Conservation (phyloP, 1,140 invertebrate species). For the Diabrotica undecimpunctata region DNA sequence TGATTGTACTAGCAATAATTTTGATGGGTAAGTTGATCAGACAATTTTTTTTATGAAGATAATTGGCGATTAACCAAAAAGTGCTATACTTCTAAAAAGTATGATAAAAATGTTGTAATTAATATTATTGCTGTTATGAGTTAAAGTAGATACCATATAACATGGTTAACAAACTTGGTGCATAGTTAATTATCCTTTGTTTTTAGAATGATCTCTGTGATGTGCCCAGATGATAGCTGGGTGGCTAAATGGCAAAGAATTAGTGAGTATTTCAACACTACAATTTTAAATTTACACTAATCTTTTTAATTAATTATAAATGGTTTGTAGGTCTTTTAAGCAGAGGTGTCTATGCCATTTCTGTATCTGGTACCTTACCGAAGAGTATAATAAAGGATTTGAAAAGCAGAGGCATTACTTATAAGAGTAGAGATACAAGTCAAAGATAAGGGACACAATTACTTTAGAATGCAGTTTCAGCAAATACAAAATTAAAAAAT, state of each 20-base stretch:
- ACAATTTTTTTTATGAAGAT: no score
- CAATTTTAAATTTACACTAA: slow-evolving; percentile 1
- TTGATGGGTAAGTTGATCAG: slow-evolving; percentile 77
- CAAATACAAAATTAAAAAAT: no score
- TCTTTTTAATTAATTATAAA: not conserved
- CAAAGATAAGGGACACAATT: slow-evolving; percentile 56
- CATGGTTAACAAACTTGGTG: no score
- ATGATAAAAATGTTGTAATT: no score
- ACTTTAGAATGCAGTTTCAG: no score
- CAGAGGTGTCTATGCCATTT: slow-evolving; percentile 93
- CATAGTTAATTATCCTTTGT: no score
- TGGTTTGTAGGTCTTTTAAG: slow-evolving; percentile 70
- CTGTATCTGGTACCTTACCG: slow-evolving; percentile 86
- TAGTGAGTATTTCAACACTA: slow-evolving; percentile 61
- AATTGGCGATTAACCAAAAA: no score
- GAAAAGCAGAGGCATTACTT: slow-evolving; percentile 84
- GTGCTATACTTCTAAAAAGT: no score
- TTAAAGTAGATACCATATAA: no score
- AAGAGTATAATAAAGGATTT: slow-evolving; percentile 83
- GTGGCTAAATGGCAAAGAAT: slow-evolving; percentile 96
- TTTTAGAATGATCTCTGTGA: slow-evolving; percentile 83
- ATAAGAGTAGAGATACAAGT: slow-evolving; percentile 84
- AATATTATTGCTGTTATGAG: no score
- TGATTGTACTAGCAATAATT: slow-evolving; percentile 95
- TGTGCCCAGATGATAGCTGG: slow-evolving; percentile 96